Evolutionary conservation across 37 sponge, comb jelly and placozoan genomes (phyloP).

Genomic region (Aphrocallistes beatrix): DNA sequence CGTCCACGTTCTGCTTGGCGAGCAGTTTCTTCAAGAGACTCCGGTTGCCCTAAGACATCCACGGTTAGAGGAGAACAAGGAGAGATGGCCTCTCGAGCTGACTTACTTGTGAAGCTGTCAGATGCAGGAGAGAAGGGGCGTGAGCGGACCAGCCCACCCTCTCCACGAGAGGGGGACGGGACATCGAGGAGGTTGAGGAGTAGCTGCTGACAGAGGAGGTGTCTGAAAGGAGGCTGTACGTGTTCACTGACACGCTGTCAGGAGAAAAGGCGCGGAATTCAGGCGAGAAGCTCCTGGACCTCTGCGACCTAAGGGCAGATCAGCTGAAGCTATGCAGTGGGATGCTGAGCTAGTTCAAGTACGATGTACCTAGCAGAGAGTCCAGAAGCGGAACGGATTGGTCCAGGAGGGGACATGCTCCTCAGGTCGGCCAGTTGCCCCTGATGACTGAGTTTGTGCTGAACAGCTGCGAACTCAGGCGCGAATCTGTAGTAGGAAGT

Average conservation of each 20-base stretch:
- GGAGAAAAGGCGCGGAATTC: background rate
- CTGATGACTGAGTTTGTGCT: background rate
- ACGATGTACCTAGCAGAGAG: too few relatives aligned
- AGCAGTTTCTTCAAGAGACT: slow-evolving; percentile 2
- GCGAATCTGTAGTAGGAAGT: background rate
- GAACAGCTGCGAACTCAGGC: background rate
- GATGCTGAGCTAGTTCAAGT: too few relatives aligned
- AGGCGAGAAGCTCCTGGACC: background rate
- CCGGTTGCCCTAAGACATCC: slow-evolving; percentile 11
- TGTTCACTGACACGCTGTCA: background rate
- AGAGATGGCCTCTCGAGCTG: background rate
- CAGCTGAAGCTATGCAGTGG: background rate
- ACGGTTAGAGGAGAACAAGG: background rate
- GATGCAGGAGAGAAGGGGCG: background rate
- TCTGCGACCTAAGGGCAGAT: background rate
- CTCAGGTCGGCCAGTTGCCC: too few relatives aligned
- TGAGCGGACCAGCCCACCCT: background rate
- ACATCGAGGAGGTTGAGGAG: background rate
- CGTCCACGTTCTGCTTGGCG: background rate
- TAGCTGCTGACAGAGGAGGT: background rate
- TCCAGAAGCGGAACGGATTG: too few relatives aligned
- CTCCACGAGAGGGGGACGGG: background rate
- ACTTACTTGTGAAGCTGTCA: background rate
- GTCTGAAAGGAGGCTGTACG: background rate
- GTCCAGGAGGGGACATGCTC: too few relatives aligned